Evolutionary conservation across 2,113 vertebrate genomes (phyloP).

Genomic region (Mesembrinibis cayennensis): DNA sequence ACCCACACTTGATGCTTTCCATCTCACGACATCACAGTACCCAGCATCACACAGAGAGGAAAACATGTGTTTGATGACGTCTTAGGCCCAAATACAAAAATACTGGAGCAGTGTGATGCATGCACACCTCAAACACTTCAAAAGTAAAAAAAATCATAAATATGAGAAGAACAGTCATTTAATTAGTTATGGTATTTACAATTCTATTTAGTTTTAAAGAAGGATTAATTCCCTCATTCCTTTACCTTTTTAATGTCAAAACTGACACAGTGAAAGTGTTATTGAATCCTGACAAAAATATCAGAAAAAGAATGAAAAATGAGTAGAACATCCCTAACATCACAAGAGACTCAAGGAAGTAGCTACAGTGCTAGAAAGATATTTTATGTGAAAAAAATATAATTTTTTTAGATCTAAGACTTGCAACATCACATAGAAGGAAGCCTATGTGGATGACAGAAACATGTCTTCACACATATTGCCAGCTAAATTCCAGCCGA

Average conservation of each 20-base stretch:
- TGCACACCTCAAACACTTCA: not conserved
- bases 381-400: constrained; percentile 13
- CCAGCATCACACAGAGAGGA: not conserved
- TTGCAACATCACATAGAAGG: not conserved
- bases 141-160: not conserved
- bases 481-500: not conserved
- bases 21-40: not conserved
- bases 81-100: not conserved
- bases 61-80: not conserved
- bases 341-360: not conserved
- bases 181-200: not conserved
- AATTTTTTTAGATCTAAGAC: not conserved
- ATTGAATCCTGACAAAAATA: not conserved
- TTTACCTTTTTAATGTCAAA: not conserved
- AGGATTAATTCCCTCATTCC: not conserved
- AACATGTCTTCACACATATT: not conserved
- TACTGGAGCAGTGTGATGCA: not conserved
- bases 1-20: not conserved
- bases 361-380: not conserved
- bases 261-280: not conserved
- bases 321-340: not conserved
- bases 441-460: constrained; percentile 22
- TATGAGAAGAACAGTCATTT: not conserved
- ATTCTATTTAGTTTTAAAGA: not conserved
- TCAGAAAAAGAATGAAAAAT: not conserved